Percentiles rank a stretch among this genome's conserved stretches.
Conservation (phyloP, 2,113 vertebrate species). For the Morone chrysops region DNA sequence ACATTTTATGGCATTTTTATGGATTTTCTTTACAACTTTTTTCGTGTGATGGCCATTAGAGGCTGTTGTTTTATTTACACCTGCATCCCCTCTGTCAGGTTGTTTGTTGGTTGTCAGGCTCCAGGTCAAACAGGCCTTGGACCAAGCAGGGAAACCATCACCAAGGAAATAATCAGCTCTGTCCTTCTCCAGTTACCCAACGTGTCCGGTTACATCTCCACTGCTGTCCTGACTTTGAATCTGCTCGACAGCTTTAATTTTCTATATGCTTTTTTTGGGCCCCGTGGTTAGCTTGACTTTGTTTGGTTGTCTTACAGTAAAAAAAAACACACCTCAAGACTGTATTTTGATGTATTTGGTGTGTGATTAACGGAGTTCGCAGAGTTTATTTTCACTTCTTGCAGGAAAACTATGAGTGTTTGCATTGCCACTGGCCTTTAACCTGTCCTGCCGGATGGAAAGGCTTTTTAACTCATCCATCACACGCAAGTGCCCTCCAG, state of each 20-base stretch:
- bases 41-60: neutral
- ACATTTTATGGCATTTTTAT: neutral
- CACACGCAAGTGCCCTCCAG: slow-evolving; percentile 74
- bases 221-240: slow-evolving; percentile 48
- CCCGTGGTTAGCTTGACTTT: slow-evolving; percentile 18
- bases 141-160: slow-evolving; percentile 59
- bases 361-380: slow-evolving; percentile 58
- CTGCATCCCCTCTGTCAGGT: slow-evolving; percentile 9
- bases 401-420: slow-evolving; percentile 69
- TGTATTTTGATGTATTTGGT: slow-evolving; percentile 28
- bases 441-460: slow-evolving; percentile 78
- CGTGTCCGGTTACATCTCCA: slow-evolving; percentile 72
- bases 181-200: slow-evolving; percentile 77
- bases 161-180: slow-evolving; percentile 75
- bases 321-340: neutral
- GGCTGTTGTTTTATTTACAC: slow-evolving; percentile 50
- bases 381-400: slow-evolving; percentile 74
- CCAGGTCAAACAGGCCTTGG: slow-evolving; percentile 61
- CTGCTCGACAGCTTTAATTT: slow-evolving; percentile 49
- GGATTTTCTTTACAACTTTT: neutral
- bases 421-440: slow-evolving; percentile 77
- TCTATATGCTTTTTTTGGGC: slow-evolving; percentile 52
- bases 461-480: slow-evolving; percentile 79
- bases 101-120: slow-evolving; percentile 57
- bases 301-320: slow-evolving; percentile 9